Evolutionary conservation across 2,113 vertebrate species (phyloP), one percentile per base, ranked within the genome.

Genomic region (Acanthisitta chloris): DNA sequence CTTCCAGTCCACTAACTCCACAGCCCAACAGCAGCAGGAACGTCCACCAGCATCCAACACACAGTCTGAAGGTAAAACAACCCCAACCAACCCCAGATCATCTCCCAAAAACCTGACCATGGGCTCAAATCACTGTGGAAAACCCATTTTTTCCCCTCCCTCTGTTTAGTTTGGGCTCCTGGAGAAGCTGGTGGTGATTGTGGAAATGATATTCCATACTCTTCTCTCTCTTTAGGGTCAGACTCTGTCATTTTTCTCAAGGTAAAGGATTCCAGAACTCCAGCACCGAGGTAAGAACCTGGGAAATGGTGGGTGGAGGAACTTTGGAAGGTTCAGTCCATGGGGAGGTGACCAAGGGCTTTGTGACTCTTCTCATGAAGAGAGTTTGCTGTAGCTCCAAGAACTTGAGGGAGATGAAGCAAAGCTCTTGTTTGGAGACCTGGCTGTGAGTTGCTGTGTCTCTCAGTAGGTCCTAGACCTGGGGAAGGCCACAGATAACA

Each of bases 241-340:
- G 99, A 99, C 92, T 99, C 99, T 17, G 98, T 99, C 88, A 99
- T 99, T 97, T 98, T 99, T 97, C 97, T 99, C 80, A 98, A 99
- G 95, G 98, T 99, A 42, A 97, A 99, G 97, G 98, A 98, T 92
- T 96, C 98, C 91, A 98, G 98, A 97, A 98, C 97, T 33, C 96
- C 97, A 25, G 94, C 98, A 78, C 97, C 98, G 17, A 99, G 99
- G 99, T 99, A 93, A 97, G 97, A 24, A 34, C 54, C 71, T 72
- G 18, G 18, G 36, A 54, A 24, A 10, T 3, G 18, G 57, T 5
- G 2, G 14, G 34, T 51, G 55, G 65, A 19, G 19, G 20, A 24
- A 18, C 45, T 45, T 16, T 9, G 23, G 14, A 21, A 16, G 15
- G 1, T 52, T 52, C 2, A 31, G 28, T 18, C 26, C 38, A 42